phyloP scores from a whole-genome alignment of 2,113 vertebrate genomes.

The Bucco capensis region DNA sequence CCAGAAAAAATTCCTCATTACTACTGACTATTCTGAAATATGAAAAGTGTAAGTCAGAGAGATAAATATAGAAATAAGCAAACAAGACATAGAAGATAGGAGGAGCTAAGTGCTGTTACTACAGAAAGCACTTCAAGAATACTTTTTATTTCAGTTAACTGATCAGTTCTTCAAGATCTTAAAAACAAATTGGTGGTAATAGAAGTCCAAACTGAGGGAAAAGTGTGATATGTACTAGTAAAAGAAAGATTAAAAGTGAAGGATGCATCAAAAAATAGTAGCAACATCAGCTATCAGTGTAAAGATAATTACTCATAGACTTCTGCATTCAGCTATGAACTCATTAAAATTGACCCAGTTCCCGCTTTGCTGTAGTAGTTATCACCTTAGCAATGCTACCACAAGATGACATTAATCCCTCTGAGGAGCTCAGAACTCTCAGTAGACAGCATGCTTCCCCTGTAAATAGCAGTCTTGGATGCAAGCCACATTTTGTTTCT shows the following conservation, averaged over 20 bases:
- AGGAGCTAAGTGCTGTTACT: background rate
- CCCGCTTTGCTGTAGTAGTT: background rate
- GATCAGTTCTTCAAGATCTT: background rate
- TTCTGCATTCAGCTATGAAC: background rate
- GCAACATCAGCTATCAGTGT: background rate
- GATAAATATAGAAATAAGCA: background rate
- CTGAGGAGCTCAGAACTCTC: background rate
- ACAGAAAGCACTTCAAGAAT: background rate
- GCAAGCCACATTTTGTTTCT: background rate
- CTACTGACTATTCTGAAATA: background rate
- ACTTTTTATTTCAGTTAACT: background rate
- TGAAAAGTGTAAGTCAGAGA: background rate
- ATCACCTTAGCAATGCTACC: background rate
- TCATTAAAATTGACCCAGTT: background rate
- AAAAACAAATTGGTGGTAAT: background rate
- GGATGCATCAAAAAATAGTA: background rate
- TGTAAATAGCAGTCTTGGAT: background rate
- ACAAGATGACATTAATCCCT: background rate
- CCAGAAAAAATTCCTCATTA: background rate
- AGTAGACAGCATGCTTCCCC: background rate
- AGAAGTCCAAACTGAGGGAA: background rate
- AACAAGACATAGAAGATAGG: background rate
- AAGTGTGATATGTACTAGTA: background rate
- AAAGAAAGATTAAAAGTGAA: background rate
- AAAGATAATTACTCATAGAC: background rate